These are phyloP conservation scores for Drosophila barbarae DNA, from an alignment of 2,888 invertebrate genomes.

Conservation along the genomic window DNA sequence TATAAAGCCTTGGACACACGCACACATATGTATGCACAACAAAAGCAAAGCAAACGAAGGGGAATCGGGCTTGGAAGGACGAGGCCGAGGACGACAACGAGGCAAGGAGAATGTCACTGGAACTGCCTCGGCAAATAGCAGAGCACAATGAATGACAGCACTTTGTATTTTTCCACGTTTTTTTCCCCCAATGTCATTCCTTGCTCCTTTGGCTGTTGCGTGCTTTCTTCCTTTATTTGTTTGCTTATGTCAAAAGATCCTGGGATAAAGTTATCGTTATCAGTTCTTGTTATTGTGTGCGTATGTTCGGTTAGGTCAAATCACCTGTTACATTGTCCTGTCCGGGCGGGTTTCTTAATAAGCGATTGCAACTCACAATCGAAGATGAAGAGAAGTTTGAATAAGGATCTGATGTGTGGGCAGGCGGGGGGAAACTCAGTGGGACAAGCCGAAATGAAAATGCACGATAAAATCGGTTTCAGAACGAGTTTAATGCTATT, in stretches of 20 bases:
- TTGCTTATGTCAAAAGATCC: slow-evolving; percentile 62
- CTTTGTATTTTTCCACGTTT: slow-evolving; percentile 68
- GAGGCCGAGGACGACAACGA: background rate
- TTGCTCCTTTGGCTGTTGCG: slow-evolving; percentile 34
- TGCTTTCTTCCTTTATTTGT: slow-evolving; percentile 42
- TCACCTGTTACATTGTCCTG: slow-evolving; percentile 66
- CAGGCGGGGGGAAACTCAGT: background rate
- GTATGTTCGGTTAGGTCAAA: slow-evolving; percentile 45
- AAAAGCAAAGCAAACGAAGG: slow-evolving; percentile 21
- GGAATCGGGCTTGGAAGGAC: background rate
- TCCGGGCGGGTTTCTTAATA: slow-evolving; percentile 28
- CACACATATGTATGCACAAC: slow-evolving; percentile 15
- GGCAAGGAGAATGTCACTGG: slow-evolving; percentile 33
- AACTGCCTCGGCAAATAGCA: slow-evolving; percentile 53
- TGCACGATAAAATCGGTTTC: background rate
- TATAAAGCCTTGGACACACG: slow-evolving; percentile 32
- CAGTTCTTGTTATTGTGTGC: slow-evolving; percentile 38
- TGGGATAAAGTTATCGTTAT: slow-evolving; percentile 68
- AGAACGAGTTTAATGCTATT: background rate
- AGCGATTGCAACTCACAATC: slow-evolving; percentile 10
- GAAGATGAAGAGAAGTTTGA: slow-evolving; percentile 5
- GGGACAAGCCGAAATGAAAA: background rate
- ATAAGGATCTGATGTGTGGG: background rate
- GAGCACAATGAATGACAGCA: slow-evolving; percentile 70
- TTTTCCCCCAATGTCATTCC: slow-evolving; percentile 25